A percentile compares a stretch with the other conserved stretches of the same genome.
Evolutionary conservation across 1,140 invertebrate genomes (phyloP).

Genomic region (Triops cancriformis): DNA sequence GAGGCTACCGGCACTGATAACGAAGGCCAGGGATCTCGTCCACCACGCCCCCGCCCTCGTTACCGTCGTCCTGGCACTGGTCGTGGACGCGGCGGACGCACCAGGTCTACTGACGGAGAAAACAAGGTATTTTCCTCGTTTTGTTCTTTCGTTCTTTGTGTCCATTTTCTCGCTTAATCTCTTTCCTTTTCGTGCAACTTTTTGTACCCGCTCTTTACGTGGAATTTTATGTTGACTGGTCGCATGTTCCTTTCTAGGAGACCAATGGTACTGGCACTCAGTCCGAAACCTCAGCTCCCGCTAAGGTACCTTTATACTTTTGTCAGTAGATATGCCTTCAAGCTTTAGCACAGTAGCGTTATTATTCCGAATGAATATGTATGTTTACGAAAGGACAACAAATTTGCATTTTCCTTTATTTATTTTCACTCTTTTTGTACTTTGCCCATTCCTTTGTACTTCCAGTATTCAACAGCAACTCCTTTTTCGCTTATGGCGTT

Average conservation of each 20-base stretch:
- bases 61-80: constrained; percentile 31
- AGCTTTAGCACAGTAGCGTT: no score
- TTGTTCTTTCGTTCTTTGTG: not conserved
- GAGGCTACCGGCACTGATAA: constrained; percentile 26
- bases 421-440: not conserved
- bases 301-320: constrained; percentile 22
- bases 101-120: constrained; percentile 18
- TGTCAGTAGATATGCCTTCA: no score
- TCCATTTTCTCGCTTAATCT: not conserved
- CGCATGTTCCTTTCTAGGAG: constrained; percentile 15
- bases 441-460: no score
- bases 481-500: no score
- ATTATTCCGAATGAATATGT: no score
- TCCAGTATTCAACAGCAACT: no score
- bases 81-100: constrained; percentile 30
- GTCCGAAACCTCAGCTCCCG: constrained; percentile 28
- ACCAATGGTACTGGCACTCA: not conserved
- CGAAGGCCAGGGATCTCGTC: constrained; percentile 18
- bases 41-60: constrained; percentile 29
- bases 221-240: not conserved
- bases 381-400: no score
- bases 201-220: not conserved
- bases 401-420: not conserved
- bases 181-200: not conserved
- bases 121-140: not conserved